Percentiles rank a stretch among this genome's conserved stretches.
Conservation (phyloP, 2,113 vertebrate species). For the Cyprinodon tularosa region DNA sequence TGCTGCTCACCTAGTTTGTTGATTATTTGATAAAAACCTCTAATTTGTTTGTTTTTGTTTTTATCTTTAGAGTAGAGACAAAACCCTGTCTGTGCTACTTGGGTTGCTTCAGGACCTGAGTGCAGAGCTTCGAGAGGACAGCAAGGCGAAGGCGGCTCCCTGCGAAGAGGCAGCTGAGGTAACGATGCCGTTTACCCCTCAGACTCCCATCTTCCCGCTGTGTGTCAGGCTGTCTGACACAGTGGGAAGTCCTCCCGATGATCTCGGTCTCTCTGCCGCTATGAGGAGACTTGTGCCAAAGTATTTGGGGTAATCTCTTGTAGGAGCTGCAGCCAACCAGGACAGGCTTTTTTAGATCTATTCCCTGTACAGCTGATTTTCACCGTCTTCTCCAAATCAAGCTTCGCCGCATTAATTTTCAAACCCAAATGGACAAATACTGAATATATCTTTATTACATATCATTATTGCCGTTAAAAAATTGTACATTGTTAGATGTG, state of each 20-base stretch:
- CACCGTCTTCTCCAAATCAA: neutral
- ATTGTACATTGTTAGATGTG: conserved; percentile 2
- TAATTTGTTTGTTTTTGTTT: neutral
- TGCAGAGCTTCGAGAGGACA: conserved; percentile 83
- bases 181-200: conserved; percentile 39
- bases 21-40: neutral
- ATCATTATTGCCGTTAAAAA: conserved; percentile 16
- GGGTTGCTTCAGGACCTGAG: conserved; percentile 86
- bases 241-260: conserved; percentile 43
- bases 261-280: conserved; percentile 49
- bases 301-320: conserved; percentile 76
- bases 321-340: conserved; percentile 62
- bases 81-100: conserved; percentile 84
- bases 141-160: conserved; percentile 78
- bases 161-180: conserved; percentile 74
- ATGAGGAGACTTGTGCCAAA: conserved; percentile 50
- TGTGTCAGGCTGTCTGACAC: conserved; percentile 28
- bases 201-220: conserved; percentile 4
- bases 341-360: conserved; percentile 46
- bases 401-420: neutral
- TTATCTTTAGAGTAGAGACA: conserved; percentile 75
- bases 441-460: neutral
- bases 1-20: neutral
- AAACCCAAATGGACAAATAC: conserved; percentile 1
- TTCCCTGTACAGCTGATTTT: conserved; percentile 12